Evolutionary conservation across 2,888 invertebrate species (phyloP), one percentile per base, ranked within the genome.

Genomic region (Caenorhabditis becei): DNA sequence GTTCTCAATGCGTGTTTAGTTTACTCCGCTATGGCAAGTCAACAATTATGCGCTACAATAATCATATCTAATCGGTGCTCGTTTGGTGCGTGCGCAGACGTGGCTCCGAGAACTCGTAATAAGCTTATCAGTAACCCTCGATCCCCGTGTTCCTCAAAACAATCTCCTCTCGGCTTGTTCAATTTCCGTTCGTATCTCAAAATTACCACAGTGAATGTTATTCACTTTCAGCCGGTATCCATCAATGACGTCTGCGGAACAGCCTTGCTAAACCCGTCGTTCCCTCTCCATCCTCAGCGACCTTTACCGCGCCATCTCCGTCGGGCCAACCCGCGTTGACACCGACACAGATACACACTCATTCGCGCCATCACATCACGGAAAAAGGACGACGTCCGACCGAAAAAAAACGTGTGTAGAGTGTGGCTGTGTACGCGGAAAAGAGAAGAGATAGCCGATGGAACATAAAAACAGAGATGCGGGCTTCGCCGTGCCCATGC

Each of bases 401-500:
- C 37, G 71, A 71, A 53, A 53, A n/a, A 53, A 53, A 53, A 10
- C 41, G 41, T 41, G 11, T 41, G 41, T 41, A 1, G 20, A 20
- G 49, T 49, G 49, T 44, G 53, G 54, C 26, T 32, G 54, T 28
- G n/a, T 8, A 32, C 59, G 28, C 28, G 24, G 37, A 58, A n/a
- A 16, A 47, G 26, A 24, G 24, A 54, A 49, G 37, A 58, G 35
- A 49, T 49, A 28, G 44, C 41, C 24, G 18, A 74, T 66, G 65
- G 66, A 74, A 47, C 66, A 58, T 7, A 32, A 41, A 14, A 51
- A 56, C 53, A 67, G 67, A 18, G 56, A 66, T 49, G 56, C 41
- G 8, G 56, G 69, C 35, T 80, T 80, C 62, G 80, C 74, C 16
- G 80, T 80, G 49, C 80, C 80, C n/a, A 80, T 80, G 80, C 53